Evolutionary conservation across 2,888 invertebrate species (phyloP), one percentile per base, ranked within the genome.

Genomic region (Brachynemurus nebulosus): DNA sequence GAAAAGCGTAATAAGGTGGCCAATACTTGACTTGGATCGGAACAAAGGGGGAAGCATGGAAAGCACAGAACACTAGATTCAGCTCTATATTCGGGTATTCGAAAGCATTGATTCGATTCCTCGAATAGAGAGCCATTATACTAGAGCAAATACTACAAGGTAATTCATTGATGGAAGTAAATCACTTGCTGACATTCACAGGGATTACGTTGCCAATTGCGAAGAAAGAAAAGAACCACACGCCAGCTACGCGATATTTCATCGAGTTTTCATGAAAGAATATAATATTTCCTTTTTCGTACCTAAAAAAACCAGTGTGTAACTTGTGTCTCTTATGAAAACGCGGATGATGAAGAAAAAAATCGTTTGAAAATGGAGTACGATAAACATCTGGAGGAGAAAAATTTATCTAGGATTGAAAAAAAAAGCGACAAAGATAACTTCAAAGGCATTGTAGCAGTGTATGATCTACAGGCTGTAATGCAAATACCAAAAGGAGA

Each of bases 401-500:
- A 55, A 47, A 21, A 40, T 21, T 40, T 51, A 18, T 48, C 49
- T 33, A 37, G 53, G 35, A 35, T 23, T 21, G 48, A 52, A 45
- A 54, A 53, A 44, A 45, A 47, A 39, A 40, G 37, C 9, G 51
- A 54, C 35, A 52, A 52, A 39, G 34, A 36, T 27, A 40, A 42
- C 35, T 37, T 40, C 16, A 47, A 37, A 18, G 12, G 43, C 23
- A 46, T 42, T 14, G 51, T 54, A 25, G 53, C 49, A 35, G 46
- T 44, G 39, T 55, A 43, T 45, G 53, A 55, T 44, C 42, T 54
- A 30, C 50, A 54, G 47, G 54, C 53, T 33, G 48, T 50, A 33
- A 44, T 57, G 36, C 53, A 52, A 46, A 23, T 41, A 25, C 54
- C 54, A 38, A 50, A 45, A 39, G 56, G 54, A 12, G 48, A 53